Evolutionary conservation across 2,113 vertebrate species (phyloP).

Genomic region (Melozone crissalis): DNA sequence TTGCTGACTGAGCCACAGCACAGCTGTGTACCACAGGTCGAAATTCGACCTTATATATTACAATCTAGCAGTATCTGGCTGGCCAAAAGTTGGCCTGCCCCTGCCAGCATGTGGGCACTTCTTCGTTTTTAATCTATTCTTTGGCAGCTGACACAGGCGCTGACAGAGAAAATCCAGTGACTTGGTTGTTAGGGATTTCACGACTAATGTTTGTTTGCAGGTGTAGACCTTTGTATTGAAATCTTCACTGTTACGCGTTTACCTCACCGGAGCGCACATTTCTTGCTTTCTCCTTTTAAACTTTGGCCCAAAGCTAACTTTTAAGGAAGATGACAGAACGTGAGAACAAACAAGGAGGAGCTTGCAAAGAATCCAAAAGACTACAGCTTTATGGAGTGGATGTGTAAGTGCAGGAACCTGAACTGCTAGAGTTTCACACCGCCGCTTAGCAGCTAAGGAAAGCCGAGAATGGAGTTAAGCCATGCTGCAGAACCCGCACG

Average conservation of each 20-base stretch:
- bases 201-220: slow-evolving; percentile 79
- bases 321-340: slow-evolving; percentile 61
- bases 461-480: slow-evolving; percentile 14
- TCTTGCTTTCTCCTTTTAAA: slow-evolving; percentile 58
- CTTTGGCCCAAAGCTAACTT: slow-evolving; percentile 81
- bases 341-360: slow-evolving; percentile 47
- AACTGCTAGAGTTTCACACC: slow-evolving; percentile 43
- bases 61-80: slow-evolving; percentile 87
- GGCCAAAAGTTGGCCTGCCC: slow-evolving; percentile 79
- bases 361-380: slow-evolving; percentile 46
- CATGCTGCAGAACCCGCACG: slow-evolving; percentile 45
- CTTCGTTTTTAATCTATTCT: slow-evolving; percentile 87
- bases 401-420: background rate
- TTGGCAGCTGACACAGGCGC: slow-evolving; percentile 93
- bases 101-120: slow-evolving; percentile 93
- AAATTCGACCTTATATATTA: slow-evolving; percentile 86
- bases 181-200: slow-evolving; percentile 84
- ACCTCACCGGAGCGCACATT: slow-evolving; percentile 64
- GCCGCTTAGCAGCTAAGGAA: slow-evolving; percentile 31
- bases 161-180: slow-evolving; percentile 94
- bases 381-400: slow-evolving; percentile 36
- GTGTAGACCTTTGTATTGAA: slow-evolving; percentile 67
- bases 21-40: slow-evolving; percentile 88
- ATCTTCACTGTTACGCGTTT: slow-evolving; percentile 65
- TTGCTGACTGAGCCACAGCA: slow-evolving; percentile 90